Conservation (phyloP, 2,888 invertebrate genomes). For the Polia nebulosa region DNA sequence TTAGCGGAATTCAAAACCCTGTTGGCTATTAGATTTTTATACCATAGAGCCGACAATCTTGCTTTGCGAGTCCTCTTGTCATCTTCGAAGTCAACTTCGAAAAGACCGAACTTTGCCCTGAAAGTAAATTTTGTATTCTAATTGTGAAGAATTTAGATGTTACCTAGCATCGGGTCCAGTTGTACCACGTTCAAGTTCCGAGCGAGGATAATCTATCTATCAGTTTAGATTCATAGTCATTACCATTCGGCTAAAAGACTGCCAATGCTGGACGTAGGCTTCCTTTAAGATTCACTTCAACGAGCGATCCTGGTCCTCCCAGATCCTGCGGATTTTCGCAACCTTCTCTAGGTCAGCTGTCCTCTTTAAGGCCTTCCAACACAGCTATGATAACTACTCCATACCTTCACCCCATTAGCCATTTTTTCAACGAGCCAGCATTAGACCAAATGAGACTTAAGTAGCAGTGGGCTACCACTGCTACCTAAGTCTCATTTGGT, state of each 20-base stretch:
- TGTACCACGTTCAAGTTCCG: background rate
- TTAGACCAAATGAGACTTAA: no score
- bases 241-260: background rate
- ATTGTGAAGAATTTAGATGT: background rate
- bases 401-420: background rate
- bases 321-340: no score
- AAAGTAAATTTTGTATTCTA: slow-evolving; percentile 47
- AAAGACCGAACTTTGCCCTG: slow-evolving; percentile 83
- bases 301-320: no score
- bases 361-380: background rate
- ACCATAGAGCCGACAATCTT: slow-evolving; percentile 80
- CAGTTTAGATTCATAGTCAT: background rate
- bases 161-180: background rate
- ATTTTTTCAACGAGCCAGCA: background rate
- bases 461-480: background rate
- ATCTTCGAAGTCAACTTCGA: slow-evolving; percentile 80
- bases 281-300: background rate
- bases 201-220: background rate
- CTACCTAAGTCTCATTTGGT: background rate
- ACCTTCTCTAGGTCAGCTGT: background rate
- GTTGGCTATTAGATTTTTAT: slow-evolving; percentile 69
- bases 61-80: slow-evolving; percentile 72
- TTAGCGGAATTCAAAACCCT: slow-evolving; percentile 71
- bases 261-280: background rate
- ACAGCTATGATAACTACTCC: background rate